Conservation (phyloP, 2,797 vertebrate genomes). For the Ictinia mississippiensis region DNA sequence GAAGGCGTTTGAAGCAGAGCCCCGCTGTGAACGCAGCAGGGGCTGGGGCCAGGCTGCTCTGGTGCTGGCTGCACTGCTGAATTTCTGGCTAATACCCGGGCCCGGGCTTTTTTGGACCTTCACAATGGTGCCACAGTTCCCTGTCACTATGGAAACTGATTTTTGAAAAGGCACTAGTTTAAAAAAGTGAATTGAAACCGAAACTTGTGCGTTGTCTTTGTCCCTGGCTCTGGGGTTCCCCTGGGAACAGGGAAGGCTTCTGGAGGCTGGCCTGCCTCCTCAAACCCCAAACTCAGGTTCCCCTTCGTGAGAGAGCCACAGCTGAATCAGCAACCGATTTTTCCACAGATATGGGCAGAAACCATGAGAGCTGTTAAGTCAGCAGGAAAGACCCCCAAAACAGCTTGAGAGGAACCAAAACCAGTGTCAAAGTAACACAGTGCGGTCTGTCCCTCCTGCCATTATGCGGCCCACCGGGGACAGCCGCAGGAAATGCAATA, state of each 20-base stretch:
- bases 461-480: accelerated
- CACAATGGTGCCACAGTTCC: conserved; percentile 59
- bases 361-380: background rate
- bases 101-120: background rate
- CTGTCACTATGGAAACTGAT: conserved; percentile 58
- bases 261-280: background rate
- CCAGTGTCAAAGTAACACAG: background rate
- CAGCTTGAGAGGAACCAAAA: conserved; percentile 11
- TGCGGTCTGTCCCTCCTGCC: background rate
- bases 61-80: background rate
- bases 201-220: background rate
- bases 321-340: conserved; percentile 6
- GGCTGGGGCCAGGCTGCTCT: background rate
- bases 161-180: conserved; percentile 37
- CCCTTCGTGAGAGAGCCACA: background rate
- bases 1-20: background rate
- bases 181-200: conserved; percentile 38
- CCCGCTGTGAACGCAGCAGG: background rate
- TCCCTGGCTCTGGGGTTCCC: background rate
- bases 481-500: background rate
- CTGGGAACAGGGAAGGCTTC: background rate
- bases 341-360: background rate
- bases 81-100: background rate
- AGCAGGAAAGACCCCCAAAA: background rate
- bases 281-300: background rate